phyloP scores from a whole-genome alignment of 1,140 invertebrate genomes.

The Trigoniulus corallinus region DNA sequence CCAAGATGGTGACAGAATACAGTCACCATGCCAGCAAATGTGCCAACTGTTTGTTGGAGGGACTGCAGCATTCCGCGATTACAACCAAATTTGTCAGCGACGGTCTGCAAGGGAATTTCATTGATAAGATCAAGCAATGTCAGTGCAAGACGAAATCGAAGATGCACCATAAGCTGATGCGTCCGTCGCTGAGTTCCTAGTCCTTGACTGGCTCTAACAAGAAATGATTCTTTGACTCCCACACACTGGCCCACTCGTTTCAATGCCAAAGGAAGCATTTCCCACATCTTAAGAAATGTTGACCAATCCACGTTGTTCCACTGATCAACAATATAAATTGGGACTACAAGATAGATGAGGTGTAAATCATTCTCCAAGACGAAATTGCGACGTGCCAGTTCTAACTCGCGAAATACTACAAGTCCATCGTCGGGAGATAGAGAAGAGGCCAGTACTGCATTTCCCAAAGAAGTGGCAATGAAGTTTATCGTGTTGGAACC shows the following conservation, averaged over 20 bases:
- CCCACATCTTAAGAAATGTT: conserved; percentile 67
- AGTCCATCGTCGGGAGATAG: conserved; percentile 82
- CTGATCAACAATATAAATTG: conserved; percentile 59
- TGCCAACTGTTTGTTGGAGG: conserved; percentile 84
- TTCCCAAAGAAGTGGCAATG: conserved; percentile 67
- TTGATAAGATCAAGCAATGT: conserved; percentile 84
- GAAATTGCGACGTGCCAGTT: conserved; percentile 72
- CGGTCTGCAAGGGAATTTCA: conserved; percentile 61
- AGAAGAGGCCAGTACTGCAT: conserved; percentile 80
- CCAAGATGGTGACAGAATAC: conserved; percentile 82
- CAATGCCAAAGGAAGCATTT: conserved; percentile 54
- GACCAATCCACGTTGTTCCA: conserved; percentile 72
- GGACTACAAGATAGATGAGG: conserved; percentile 78
- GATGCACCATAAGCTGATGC: conserved; percentile 27
- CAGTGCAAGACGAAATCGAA: conserved; percentile 78
- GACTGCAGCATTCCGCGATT: conserved; percentile 73
- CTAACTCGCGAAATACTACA: conserved; percentile 71
- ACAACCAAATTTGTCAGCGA: conserved; percentile 67
- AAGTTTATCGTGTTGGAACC: conserved; percentile 34
- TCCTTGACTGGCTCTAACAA: conserved; percentile 59
- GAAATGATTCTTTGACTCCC: conserved; percentile 75
- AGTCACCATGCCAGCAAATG: conserved; percentile 91
- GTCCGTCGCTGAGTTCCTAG: conserved; percentile 29
- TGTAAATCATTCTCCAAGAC: conserved; percentile 90
- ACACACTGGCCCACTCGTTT: conserved; percentile 76